Evolutionary conservation across 2,888 invertebrate species (phyloP).

Genomic region (Epinotia demarniana): DNA sequence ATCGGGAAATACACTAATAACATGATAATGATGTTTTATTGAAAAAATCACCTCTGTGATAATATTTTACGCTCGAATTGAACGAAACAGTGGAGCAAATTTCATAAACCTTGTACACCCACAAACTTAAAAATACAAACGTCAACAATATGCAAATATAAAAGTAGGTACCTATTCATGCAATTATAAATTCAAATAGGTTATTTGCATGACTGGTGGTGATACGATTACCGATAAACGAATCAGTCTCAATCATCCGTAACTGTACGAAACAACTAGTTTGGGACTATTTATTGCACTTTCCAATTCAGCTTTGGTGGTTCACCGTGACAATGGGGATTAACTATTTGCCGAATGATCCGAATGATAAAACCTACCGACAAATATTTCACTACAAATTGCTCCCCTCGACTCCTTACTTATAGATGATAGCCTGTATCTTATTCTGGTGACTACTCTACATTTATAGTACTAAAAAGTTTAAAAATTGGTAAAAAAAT

Average conservation of each 20-base stretch:
- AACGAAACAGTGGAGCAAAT: background rate
- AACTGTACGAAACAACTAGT: conserved; percentile 36
- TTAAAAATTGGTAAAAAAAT: no score
- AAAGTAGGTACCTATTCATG: conserved; percentile 17
- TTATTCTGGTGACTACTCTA: no score
- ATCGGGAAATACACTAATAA: no score
- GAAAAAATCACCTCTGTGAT: no score
- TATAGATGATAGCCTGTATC: no score
- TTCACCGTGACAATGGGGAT: conserved; percentile 11
- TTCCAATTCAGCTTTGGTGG: conserved; percentile 13
- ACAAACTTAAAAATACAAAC: conserved; percentile 21
- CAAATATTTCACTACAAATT: no score
- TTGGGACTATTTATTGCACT: conserved; percentile 27
- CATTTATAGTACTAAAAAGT: no score
- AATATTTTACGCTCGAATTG: background rate
- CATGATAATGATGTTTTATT: no score
- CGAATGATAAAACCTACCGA: background rate
- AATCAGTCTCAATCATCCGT: conserved; percentile 41
- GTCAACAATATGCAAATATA: conserved; percentile 32
- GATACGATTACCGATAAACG: conserved; percentile 38
- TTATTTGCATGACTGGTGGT: conserved; percentile 44
- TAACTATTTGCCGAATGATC: background rate
- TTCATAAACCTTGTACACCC: background rate
- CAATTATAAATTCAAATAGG: conserved; percentile 45
- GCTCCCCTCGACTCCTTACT: no score